A percentile compares a stretch with the other conserved stretches of the same genome.
These are phyloP conservation scores for Epinotia demarniana DNA, from an alignment of 2,888 invertebrate species.

Conservation along the genomic window DNA sequence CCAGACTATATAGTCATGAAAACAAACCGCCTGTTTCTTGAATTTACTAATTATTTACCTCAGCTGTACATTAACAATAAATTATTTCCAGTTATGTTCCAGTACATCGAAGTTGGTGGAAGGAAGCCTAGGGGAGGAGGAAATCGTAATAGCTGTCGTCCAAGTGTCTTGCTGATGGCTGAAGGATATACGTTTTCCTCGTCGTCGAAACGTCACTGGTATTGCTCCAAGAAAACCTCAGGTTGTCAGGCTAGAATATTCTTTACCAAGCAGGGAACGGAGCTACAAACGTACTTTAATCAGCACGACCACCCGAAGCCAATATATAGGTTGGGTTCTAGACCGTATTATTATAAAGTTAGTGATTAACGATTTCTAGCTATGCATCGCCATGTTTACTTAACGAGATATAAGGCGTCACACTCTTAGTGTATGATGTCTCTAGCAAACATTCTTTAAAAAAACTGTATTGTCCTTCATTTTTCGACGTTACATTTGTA, in stretches of 20 bases:
- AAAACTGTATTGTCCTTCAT: too few species aligned
- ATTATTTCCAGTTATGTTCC: conserved; percentile 17
- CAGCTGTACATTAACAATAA: background rate
- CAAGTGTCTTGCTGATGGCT: conserved; percentile 7
- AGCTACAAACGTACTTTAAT: background rate
- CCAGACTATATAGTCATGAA: background rate
- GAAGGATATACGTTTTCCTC: conserved; percentile 18
- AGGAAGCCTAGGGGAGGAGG: background rate
- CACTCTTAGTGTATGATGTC: too few species aligned
- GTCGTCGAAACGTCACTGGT: conserved; percentile 11
- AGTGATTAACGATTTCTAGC: background rate
- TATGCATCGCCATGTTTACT: background rate
- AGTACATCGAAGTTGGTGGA: background rate
- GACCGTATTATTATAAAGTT: background rate
- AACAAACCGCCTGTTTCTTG: background rate
- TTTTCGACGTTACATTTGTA: too few species aligned
- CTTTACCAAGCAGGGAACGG: conserved; percentile 15
- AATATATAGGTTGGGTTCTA: background rate
- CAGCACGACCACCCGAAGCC: conserved; percentile 17
- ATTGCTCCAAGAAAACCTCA: conserved; percentile 18
- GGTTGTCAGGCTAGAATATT: conserved; percentile 27
- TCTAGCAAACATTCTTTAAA: too few species aligned
- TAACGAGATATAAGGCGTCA: too few species aligned
- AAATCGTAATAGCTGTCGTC: background rate
- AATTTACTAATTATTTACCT: background rate